Conservation (phyloP, 1,140 invertebrate genomes). For the Streblospio benedicti region DNA sequence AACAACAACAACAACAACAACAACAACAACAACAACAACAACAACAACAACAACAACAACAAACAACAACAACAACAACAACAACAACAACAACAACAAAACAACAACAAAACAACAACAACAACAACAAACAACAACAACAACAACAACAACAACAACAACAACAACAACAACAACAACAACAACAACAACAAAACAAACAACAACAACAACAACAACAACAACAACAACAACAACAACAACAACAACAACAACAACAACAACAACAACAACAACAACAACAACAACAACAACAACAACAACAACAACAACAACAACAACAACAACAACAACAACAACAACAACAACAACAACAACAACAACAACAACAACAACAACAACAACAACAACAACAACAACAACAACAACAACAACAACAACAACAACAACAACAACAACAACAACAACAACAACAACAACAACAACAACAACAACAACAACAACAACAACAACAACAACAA, state of each 20-base stretch:
- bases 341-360: not conserved
- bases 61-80: not conserved
- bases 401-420: not conserved
- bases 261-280: not conserved
- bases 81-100: not conserved
- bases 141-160: not conserved
- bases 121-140: not conserved
- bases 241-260: not conserved
- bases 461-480: constrained; percentile 2
- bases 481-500: not conserved
- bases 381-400: not conserved
- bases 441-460: constrained; percentile 2
- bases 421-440: not conserved
- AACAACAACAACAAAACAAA: not conserved
- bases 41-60: not conserved
- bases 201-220: not conserved
- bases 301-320: not conserved
- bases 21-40: not conserved
- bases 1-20: constrained; percentile 1
- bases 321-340: not conserved
- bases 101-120: not conserved
- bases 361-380: not conserved
- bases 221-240: not conserved
- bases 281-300: not conserved
- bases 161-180: not conserved